phyloP scores from a whole-genome alignment of 2,113 vertebrate species.

The Brachyhypopomus gauderio region DNA sequence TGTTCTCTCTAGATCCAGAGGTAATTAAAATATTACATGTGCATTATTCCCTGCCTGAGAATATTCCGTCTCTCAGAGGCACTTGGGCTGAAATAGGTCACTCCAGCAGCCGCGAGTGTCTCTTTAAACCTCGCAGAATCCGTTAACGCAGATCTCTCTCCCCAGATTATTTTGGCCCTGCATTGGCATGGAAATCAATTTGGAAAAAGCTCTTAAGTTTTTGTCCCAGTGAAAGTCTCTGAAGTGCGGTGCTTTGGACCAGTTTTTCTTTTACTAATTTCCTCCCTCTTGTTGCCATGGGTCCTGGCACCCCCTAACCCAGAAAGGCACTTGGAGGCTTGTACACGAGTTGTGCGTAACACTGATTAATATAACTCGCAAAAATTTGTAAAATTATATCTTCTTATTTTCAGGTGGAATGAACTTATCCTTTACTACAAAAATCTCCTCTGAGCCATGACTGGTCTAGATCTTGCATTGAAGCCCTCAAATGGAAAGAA shows the following conservation, averaged over 20 bases:
- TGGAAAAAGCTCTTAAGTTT: conserved; percentile 68
- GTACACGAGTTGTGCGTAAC: not conserved
- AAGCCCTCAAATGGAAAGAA: conserved; percentile 26
- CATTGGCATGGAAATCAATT: conserved; percentile 75
- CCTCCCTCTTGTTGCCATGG: conserved; percentile 11
- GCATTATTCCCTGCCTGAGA: conserved; percentile 64
- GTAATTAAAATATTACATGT: conserved; percentile 65
- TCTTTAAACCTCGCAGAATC: conserved; percentile 78
- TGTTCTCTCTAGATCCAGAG: conserved; percentile 67
- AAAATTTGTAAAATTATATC: not conserved
- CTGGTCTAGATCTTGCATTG: not conserved
- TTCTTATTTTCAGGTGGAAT: not conserved
- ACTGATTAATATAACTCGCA: not conserved
- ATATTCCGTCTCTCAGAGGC: conserved; percentile 68
- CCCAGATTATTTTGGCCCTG: conserved; percentile 77
- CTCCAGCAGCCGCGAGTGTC: conserved; percentile 74
- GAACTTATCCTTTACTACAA: not conserved
- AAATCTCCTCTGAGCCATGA: not conserved
- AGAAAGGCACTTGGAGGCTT: not conserved
- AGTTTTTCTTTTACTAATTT: conserved; percentile 13
- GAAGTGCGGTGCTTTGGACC: conserved; percentile 50
- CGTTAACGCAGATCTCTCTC: conserved; percentile 78
- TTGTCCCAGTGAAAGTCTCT: conserved; percentile 53
- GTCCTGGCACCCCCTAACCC: not conserved
- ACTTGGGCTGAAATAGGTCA: conserved; percentile 75